Conservation (phyloP, 2,113 vertebrate species). For the Phaethon lepturus region DNA sequence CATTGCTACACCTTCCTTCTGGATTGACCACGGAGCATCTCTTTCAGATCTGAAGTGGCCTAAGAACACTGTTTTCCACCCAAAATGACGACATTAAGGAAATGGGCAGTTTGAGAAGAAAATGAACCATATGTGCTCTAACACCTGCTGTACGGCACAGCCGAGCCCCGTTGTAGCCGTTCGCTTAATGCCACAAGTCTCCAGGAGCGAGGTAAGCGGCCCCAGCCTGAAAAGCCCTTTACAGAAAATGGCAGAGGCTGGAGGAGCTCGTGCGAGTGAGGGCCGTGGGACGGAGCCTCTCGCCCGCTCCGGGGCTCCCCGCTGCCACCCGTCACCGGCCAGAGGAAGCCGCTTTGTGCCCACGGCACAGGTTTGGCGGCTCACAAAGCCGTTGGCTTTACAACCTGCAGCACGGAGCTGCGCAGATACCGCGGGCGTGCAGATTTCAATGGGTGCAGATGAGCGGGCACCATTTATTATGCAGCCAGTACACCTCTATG, state of each 20-base stretch:
- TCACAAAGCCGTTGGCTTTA: background rate
- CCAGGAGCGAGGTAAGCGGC: background rate
- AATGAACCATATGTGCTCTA: constrained; percentile 54
- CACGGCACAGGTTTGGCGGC: rapidly evolving
- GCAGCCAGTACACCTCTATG: background rate
- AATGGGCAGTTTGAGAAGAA: constrained; percentile 56
- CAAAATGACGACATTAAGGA: constrained; percentile 44
- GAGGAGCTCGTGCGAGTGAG: background rate
- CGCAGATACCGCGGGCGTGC: rapidly evolving
- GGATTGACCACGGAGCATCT: background rate
- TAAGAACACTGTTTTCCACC: background rate
- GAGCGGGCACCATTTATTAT: background rate
- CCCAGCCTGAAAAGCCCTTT: background rate
- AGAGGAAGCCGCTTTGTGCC: background rate
- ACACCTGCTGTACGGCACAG: constrained; percentile 41
- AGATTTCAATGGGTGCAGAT: background rate
- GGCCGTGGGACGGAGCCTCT: rapidly evolving
- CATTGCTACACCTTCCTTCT: background rate
- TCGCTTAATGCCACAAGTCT: background rate
- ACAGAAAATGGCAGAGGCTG: background rate
- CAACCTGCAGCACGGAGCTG: background rate
- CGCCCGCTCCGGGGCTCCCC: rapidly evolving
- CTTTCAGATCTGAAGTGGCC: background rate
- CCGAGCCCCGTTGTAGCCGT: background rate
- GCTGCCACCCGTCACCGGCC: background rate